A percentile compares a stretch with the other conserved stretches of the same genome.
Conservation (phyloP, 2,113 vertebrate species). For the Zosterops japonicus region DNA sequence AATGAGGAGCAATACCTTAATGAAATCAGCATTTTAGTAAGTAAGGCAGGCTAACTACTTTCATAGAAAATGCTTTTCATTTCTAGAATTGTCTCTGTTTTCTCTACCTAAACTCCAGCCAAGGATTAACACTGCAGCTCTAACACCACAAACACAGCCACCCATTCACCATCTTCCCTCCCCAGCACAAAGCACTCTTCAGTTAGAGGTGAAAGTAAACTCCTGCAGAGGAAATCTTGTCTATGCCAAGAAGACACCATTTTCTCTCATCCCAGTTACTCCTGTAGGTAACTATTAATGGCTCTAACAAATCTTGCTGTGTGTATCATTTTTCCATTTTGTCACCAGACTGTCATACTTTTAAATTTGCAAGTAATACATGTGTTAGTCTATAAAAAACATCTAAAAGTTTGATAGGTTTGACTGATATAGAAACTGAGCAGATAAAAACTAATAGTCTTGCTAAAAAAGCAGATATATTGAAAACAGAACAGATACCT, state of each 20-base stretch:
- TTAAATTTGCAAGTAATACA: background rate
- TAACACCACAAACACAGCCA: background rate
- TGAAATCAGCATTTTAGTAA: background rate
- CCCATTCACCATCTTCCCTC: background rate
- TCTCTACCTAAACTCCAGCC: background rate
- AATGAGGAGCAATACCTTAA: background rate
- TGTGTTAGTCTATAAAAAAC: background rate
- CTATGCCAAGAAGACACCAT: background rate
- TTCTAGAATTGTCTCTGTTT: background rate
- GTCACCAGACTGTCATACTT: background rate
- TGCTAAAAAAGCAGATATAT: background rate
- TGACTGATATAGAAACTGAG: background rate
- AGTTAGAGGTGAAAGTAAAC: accelerated
- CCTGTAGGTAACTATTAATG: background rate
- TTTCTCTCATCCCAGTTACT: background rate
- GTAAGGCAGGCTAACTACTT: background rate
- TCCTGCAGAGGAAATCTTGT: background rate
- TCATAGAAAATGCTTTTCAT: background rate
- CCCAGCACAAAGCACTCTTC: background rate
- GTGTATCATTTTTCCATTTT: background rate
- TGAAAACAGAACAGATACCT: background rate
- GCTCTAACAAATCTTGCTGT: accelerated
- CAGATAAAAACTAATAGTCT: background rate
- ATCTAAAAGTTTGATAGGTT: background rate
- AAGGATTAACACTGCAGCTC: background rate